phyloP scores from a whole-genome alignment of 2,888 invertebrate species.

The Helleia helle region DNA sequence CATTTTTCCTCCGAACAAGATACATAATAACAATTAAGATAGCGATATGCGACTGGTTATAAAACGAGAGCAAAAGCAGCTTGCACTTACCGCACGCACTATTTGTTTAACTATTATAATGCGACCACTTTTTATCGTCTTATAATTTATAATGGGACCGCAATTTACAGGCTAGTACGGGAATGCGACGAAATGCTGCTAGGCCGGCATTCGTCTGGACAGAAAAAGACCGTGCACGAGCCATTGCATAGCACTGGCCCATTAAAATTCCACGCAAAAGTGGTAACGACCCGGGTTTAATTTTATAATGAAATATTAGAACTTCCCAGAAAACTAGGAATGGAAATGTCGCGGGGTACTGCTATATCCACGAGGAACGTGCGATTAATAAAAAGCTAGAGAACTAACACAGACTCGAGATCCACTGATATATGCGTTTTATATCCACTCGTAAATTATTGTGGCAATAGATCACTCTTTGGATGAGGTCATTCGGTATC shows the following conservation, averaged over 20 bases:
- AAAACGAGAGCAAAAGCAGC: neutral
- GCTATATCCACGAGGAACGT: neutral
- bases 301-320: conserved; percentile 15
- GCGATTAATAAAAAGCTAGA: too few relatives aligned
- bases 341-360: neutral
- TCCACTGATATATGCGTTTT: too few relatives aligned
- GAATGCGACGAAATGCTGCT: conserved; percentile 37
- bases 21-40: neutral
- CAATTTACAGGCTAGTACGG: conserved; percentile 21
- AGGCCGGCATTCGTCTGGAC: conserved; percentile 16
- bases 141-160: conserved; percentile 22
- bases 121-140: conserved; percentile 20
- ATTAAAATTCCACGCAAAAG: conserved; percentile 62
- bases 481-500: too few relatives aligned
- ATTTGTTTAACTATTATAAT: conserved; percentile 19
- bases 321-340: conserved; percentile 12
- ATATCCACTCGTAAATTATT: too few relatives aligned
- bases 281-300: conserved; percentile 12
- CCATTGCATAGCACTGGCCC: conserved; percentile 39
- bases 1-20: conserved; percentile 1
- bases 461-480: too few relatives aligned
- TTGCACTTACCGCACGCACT: conserved; percentile 19
- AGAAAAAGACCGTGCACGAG: conserved; percentile 34
- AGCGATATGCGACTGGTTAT: neutral
- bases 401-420: too few relatives aligned